Evolutionary conservation across 1,140 invertebrate species (phyloP).

Genomic region (Drosophila ogumai): DNA sequence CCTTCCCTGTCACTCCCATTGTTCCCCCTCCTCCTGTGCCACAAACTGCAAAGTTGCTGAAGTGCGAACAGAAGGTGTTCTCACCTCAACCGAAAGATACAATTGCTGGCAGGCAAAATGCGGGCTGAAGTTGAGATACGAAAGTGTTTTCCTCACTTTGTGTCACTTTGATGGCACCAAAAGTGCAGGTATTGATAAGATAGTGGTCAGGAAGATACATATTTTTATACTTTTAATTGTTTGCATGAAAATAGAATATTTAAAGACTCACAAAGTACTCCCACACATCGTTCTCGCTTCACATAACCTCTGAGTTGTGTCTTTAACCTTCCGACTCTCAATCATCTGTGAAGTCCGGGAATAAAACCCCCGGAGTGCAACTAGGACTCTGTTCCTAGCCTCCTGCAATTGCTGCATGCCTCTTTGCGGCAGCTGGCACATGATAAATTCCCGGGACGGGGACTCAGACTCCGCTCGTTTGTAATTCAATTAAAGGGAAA

Average conservation of each 20-base stretch:
- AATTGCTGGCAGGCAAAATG: constrained; percentile 11
- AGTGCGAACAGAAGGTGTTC: constrained; percentile 22
- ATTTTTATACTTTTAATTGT: background rate
- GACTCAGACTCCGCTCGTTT: constrained; percentile 22
- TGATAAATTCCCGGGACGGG: constrained; percentile 40
- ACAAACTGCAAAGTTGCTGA: constrained; percentile 12
- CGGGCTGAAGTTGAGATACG: background rate
- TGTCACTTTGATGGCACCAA: background rate
- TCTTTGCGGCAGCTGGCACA: constrained; percentile 51
- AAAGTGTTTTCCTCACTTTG: constrained; percentile 1
- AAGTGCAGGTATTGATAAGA: background rate
- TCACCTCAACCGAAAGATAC: constrained; percentile 17
- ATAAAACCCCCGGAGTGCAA: constrained; percentile 32
- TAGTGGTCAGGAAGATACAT: background rate
- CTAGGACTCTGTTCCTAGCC: constrained; percentile 14
- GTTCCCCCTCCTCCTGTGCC: background rate
- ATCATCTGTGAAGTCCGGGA: constrained; percentile 10
- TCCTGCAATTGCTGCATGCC: constrained; percentile 33
- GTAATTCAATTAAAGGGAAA: constrained; percentile 75
- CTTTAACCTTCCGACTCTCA: constrained; percentile 24
- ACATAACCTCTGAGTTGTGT: background rate
- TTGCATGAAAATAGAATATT: background rate
- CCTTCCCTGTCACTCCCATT: constrained; percentile 9
- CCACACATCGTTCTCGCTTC: background rate
- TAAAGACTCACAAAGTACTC: background rate